A percentile compares a stretch with the other conserved stretches of the same genome.
phyloP scores from a whole-genome alignment of 2,888 invertebrate genomes.

The Halictus ligatus region DNA sequence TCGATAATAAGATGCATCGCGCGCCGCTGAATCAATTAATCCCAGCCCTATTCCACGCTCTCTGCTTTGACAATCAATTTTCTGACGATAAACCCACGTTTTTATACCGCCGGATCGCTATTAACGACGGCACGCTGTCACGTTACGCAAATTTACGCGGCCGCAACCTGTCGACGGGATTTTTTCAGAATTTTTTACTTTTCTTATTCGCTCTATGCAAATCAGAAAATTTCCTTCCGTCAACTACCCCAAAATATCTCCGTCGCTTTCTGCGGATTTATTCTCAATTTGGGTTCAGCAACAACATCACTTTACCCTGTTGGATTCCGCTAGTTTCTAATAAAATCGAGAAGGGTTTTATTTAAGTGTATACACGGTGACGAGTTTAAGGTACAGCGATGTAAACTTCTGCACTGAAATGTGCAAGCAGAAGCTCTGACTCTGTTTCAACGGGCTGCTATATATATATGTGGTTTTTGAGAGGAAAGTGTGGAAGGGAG shows the following conservation, averaged over 20 bases:
- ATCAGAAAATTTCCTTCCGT: background rate
- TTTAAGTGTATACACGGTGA: no score
- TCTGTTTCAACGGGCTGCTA: no score
- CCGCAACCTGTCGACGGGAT: background rate
- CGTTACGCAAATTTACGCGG: background rate
- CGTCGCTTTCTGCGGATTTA: no score
- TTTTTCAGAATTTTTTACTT: background rate
- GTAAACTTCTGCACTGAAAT: no score
- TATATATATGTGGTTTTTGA: no score
- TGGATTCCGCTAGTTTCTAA: no score
- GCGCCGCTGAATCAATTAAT: conserved; percentile 18
- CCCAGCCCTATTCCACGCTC: background rate
- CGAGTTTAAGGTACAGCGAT: no score
- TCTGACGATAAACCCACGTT: background rate
- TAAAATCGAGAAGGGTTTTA: no score
- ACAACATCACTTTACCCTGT: no score
- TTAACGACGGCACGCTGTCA: background rate
- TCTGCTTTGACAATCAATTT: conserved; percentile 11
- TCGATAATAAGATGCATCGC: conserved; percentile 1
- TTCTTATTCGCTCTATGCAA: rapidly evolving
- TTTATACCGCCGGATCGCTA: background rate
- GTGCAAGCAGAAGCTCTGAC: no score
- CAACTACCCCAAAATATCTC: background rate
- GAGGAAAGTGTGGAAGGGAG: no score
- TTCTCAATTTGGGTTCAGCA: no score